These are phyloP conservation scores for Pseudorhiza aurosa DNA, from an alignment of 30 jellyfish, hydroid and myxozoan species.

Conservation along the genomic window DNA sequence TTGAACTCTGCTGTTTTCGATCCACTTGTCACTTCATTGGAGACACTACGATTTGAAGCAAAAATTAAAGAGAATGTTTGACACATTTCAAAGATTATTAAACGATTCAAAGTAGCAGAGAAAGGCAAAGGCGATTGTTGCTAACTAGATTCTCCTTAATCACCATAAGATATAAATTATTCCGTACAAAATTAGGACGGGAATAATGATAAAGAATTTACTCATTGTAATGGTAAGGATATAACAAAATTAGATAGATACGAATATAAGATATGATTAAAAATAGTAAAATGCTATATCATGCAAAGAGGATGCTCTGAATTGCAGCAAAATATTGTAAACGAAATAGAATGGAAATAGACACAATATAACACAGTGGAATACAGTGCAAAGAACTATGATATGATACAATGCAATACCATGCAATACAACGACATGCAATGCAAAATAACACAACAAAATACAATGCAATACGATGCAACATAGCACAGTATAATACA, in stretches of 20 bases:
- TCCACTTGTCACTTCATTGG: slow-evolving; percentile 71
- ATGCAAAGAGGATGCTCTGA: neutral
- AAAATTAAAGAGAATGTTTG: too few relatives aligned
- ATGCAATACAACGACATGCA: neutral
- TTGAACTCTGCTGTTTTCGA: slow-evolving; percentile 64
- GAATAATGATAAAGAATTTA: neutral
- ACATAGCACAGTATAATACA: slow-evolving; percentile 13
- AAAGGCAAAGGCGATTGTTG: too few relatives aligned
- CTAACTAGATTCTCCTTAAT: too few relatives aligned
- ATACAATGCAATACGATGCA: neutral
- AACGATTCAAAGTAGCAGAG: too few relatives aligned
- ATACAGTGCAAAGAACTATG: neutral
- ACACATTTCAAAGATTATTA: too few relatives aligned
- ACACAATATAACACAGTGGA: neutral
- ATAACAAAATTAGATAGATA: neutral
- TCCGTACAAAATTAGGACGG: neutral
- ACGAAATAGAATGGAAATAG: neutral
- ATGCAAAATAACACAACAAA: neutral
- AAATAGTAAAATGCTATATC: neutral
- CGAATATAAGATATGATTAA: neutral
- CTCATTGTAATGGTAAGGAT: neutral
- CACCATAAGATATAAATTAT: too few relatives aligned
- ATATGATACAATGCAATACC: neutral
- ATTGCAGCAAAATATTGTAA: neutral
- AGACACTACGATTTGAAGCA: slow-evolving; percentile 26